Evolutionary conservation across 2,113 vertebrate genomes (phyloP), one percentile per base, ranked within the genome.

Genomic region (Zingel zingel): DNA sequence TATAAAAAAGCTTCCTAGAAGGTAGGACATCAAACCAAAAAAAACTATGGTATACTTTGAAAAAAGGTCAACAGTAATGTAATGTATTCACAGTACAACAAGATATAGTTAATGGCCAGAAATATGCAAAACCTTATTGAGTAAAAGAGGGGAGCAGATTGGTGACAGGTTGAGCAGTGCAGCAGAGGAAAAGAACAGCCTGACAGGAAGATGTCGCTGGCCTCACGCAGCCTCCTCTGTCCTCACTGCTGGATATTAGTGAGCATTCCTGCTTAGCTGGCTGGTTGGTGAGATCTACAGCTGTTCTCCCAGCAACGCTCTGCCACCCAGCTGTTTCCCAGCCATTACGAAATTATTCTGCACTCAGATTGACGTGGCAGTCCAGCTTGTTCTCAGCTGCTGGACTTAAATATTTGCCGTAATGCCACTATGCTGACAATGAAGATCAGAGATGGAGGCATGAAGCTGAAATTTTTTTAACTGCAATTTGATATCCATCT

Each of bases 261-360:
- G 82, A 90, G 75, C 77, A 65, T 80, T 80, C 33, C 87, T 66
- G 72, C 87, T 90, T 59, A 86, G 80, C 87, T 81, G 86, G 70
- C 81, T 30, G 69, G 14, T 79, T 13, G 74, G 69, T 78, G 86
- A 87, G 62, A 85, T 50, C 79, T 86, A 64, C 92, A 93, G 91
- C 88, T 94, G 93, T 93, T 88, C 77, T 76, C 79, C 61, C 85
- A 86, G 89, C 84, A 86, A 86, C 79, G 58, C 79, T 72, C 10
- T 70, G 73, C 83, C 39, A 59, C 86, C 93, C 94, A 95, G 91
- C 90, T 95, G 94, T 95, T 93, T 91, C 84, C 62, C 71, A 51
- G 88, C 93, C 93, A 95, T 95, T 95, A 95, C 81, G 86, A 95
- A 95, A 95, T 95, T 92, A 94, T 93, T 90, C 92, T 83, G 76